These are phyloP conservation scores for Ciconia maguari DNA, from an alignment of 2,113 vertebrate genomes.

Conservation along the genomic window DNA sequence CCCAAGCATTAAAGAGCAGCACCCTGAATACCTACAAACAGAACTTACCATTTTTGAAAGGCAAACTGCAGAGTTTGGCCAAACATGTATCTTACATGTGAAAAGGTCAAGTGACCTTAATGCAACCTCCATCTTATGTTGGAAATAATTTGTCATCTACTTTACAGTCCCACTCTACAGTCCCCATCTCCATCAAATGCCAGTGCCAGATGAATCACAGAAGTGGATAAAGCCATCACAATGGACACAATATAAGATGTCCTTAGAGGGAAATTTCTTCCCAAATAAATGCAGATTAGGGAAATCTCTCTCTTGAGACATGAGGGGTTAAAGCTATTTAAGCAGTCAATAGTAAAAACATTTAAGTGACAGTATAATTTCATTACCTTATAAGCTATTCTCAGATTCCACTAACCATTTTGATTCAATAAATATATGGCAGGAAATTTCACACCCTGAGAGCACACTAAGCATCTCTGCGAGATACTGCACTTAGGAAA, in stretches of 20 bases:
- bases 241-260: background rate
- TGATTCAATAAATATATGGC: background rate
- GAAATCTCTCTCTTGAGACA: background rate
- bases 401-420: background rate
- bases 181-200: background rate
- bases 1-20: background rate
- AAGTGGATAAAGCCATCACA: background rate
- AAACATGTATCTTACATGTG: fast-evolving
- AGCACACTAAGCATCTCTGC: background rate
- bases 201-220: background rate
- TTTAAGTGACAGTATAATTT: background rate
- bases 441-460: background rate
- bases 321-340: background rate
- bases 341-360: background rate
- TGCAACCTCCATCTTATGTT: fast-evolving
- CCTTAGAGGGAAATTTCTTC: background rate
- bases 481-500: background rate
- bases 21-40: fast-evolving
- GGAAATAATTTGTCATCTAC: background rate
- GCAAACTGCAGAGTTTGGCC: background rate
- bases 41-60: background rate
- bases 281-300: background rate
- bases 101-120: background rate
- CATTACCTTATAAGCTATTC: background rate
- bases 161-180: background rate